These are phyloP conservation scores for Drosophila tripunctata DNA, from an alignment of 2,888 invertebrate genomes.

Conservation along the genomic window DNA sequence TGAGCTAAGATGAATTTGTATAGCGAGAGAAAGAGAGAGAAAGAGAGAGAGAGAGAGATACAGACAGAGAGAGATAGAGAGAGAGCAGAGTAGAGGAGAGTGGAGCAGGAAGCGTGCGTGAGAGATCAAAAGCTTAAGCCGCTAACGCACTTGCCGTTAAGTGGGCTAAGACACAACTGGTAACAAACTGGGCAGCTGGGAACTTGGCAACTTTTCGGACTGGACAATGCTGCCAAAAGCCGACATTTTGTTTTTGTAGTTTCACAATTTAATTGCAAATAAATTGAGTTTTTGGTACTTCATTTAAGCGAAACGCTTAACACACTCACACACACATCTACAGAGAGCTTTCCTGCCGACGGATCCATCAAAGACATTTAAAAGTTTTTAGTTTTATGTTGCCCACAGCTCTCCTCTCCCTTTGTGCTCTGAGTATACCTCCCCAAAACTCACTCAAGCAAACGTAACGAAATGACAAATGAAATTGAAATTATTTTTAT, in stretches of 20 bases:
- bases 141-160: slow-evolving; percentile 68
- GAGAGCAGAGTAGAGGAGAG: neutral
- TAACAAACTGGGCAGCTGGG: slow-evolving; percentile 31
- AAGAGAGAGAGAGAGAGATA: neutral
- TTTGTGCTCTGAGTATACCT: neutral
- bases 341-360: slow-evolving; percentile 38
- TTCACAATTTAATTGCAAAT: slow-evolving; percentile 83
- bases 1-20: slow-evolving; percentile 26
- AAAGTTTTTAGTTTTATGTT: slow-evolving; percentile 48
- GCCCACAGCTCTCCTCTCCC: neutral
- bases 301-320: slow-evolving; percentile 81
- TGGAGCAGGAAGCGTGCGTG: slow-evolving; percentile 31
- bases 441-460: slow-evolving; percentile 33
- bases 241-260: slow-evolving; percentile 32
- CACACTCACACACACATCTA: slow-evolving; percentile 30
- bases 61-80: neutral
- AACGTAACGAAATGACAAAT: slow-evolving; percentile 79
- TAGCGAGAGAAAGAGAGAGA: neutral
- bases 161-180: slow-evolving; percentile 28
- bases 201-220: slow-evolving; percentile 29
- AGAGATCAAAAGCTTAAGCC: slow-evolving; percentile 68
- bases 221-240: slow-evolving; percentile 44
- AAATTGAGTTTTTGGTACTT: slow-evolving; percentile 84
- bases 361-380: slow-evolving; percentile 72
- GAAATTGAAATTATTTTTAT: slow-evolving; percentile 73